A percentile compares a stretch with the other conserved stretches of the same genome.
These are phyloP conservation scores for Eulemur coronatus DNA, from an alignment of 2,797 vertebrate species.

Conservation along the genomic window DNA sequence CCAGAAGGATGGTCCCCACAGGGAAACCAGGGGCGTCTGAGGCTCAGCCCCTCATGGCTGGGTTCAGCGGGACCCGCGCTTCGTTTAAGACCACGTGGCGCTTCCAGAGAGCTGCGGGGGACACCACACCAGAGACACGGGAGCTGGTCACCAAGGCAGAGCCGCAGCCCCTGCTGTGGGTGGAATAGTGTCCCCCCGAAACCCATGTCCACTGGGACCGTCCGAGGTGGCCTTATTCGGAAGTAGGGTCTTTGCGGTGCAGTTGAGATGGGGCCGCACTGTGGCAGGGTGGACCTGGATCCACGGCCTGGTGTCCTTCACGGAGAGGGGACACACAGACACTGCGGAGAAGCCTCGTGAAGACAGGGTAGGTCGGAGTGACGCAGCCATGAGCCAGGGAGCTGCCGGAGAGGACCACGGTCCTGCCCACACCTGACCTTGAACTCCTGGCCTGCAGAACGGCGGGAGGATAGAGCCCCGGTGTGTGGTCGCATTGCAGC, in stretches of 20 bases:
- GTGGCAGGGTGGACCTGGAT: neutral
- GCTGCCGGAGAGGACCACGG: neutral
- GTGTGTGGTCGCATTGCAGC: accelerated
- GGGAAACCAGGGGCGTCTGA: neutral
- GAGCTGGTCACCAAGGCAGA: neutral
- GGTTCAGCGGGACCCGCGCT: too few relatives aligned
- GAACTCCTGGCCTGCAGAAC: neutral
- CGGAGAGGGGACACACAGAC: neutral
- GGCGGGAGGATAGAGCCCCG: neutral
- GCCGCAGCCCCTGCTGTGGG: neutral
- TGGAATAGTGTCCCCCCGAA: neutral
- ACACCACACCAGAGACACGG: accelerated
- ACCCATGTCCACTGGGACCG: neutral
- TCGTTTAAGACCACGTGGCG: neutral
- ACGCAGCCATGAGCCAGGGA: neutral
- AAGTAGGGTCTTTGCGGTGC: neutral
- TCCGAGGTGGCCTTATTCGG: neutral
- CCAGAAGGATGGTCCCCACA: neutral
- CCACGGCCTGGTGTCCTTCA: neutral
- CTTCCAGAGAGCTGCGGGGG: too few relatives aligned
- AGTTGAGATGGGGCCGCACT: neutral
- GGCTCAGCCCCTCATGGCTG: neutral
- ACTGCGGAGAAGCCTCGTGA: neutral
- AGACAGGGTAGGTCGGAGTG: neutral
- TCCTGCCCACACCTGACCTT: neutral